These are phyloP conservation scores for Tachina fera DNA, from an alignment of 2,888 invertebrate genomes.

Conservation along the genomic window DNA sequence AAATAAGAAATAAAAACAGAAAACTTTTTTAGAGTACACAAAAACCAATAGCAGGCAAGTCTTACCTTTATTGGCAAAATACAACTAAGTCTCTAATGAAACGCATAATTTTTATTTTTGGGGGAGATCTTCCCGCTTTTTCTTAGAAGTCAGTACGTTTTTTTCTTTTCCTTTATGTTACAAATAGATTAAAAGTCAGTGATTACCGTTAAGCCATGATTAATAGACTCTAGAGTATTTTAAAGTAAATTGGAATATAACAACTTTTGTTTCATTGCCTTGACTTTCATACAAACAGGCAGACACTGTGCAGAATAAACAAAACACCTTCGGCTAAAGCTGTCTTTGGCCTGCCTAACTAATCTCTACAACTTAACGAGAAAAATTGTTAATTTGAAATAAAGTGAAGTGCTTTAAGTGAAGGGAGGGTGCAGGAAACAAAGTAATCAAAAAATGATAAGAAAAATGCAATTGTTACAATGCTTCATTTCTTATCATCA, in stretches of 20 bases:
- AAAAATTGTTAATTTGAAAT: slow-evolving; percentile 58
- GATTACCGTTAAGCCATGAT: slow-evolving; percentile 69
- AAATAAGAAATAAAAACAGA: slow-evolving; percentile 64
- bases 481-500: neutral
- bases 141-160: neutral
- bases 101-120: slow-evolving; percentile 57
- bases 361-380: slow-evolving; percentile 23
- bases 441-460: slow-evolving; percentile 32
- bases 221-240: slow-evolving; percentile 75
- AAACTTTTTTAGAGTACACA: slow-evolving; percentile 7
- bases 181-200: slow-evolving; percentile 70
- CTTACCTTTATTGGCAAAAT: slow-evolving; percentile 45
- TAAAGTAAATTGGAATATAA: slow-evolving; percentile 73
- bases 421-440: neutral
- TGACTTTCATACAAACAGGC: neutral
- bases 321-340: neutral
- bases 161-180: slow-evolving; percentile 21
- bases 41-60: neutral
- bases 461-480: slow-evolving; percentile 55
- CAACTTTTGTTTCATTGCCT: slow-evolving; percentile 45
- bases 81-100: slow-evolving; percentile 33
- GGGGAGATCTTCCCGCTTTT: slow-evolving; percentile 42
- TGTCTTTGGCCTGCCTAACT: neutral
- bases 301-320: too few species aligned
- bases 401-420: slow-evolving; percentile 1